Evolutionary conservation across 2,113 vertebrate species (phyloP).

Genomic region (Gallinago jamesoni): DNA sequence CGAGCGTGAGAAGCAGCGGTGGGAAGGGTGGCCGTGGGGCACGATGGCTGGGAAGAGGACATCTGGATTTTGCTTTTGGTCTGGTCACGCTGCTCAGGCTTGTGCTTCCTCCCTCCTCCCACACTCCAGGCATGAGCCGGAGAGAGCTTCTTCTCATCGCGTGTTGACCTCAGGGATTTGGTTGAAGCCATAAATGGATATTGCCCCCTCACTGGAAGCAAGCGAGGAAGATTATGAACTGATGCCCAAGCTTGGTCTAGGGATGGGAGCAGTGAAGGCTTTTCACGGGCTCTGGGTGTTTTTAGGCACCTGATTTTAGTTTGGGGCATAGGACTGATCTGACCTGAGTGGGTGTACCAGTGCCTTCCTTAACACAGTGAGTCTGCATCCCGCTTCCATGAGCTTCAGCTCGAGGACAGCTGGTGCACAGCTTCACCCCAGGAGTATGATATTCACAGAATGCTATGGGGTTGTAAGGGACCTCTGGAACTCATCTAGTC

Average conservation of each 20-base stretch:
- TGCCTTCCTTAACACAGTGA: fast-evolving
- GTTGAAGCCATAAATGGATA: neutral
- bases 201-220: neutral
- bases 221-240: fast-evolving
- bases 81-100: fast-evolving
- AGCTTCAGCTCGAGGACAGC: neutral
- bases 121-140: fast-evolving
- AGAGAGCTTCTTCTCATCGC: neutral
- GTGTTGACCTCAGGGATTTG: fast-evolving
- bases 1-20: fast-evolving
- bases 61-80: neutral
- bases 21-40: fast-evolving
- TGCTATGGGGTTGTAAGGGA: no score
- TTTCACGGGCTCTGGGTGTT: neutral
- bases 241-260: neutral
- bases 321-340: fast-evolving
- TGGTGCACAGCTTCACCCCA: fast-evolving
- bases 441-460: neutral
- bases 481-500: no score
- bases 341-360: fast-evolving
- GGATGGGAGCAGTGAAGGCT: neutral
- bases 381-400: fast-evolving
- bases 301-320: neutral
- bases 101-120: neutral
- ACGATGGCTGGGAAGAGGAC: neutral